phyloP scores from a whole-genome alignment of 2,888 invertebrate genomes.

The Capitulum mitella region DNA sequence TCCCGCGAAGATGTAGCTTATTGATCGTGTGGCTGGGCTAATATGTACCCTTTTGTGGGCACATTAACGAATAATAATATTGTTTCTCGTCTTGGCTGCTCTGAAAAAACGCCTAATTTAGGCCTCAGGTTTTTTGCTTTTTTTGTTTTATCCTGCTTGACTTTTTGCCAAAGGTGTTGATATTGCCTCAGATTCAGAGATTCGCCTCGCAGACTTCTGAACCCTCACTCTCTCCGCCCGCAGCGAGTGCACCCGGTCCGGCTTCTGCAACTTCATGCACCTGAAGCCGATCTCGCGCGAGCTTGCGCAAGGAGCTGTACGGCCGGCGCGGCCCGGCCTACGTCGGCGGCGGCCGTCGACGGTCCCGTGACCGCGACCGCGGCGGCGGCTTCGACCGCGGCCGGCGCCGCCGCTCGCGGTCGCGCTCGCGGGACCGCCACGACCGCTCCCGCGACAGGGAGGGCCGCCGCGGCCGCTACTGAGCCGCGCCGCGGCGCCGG shows the following conservation, averaged over 20 bases:
- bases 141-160: too few species aligned
- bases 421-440: not conserved
- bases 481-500: too few species aligned
- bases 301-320: slow-evolving; percentile 65
- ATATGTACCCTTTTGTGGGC: too few species aligned
- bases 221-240: slow-evolving; percentile 34
- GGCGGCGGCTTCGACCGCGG: slow-evolving; percentile 21
- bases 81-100: too few species aligned
- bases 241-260: slow-evolving; percentile 82
- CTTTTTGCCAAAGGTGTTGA: too few species aligned
- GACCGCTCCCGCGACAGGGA: not conserved
- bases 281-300: slow-evolving; percentile 96
- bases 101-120: too few species aligned
- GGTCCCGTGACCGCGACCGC: not conserved
- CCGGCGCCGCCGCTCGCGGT: not conserved
- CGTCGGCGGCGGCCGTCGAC: not conserved
- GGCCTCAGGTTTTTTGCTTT: too few species aligned
- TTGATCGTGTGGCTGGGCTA: too few species aligned
- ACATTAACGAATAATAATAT: too few species aligned
- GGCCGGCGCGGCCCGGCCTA: slow-evolving; percentile 43
- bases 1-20: too few species aligned
- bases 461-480: not conserved
- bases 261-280: slow-evolving; percentile 99
- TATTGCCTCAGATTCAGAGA: too few species aligned
- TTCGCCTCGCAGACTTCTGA: too few species aligned